A percentile compares a stretch with the other conserved stretches of the same genome.
Evolutionary conservation across 2,888 invertebrate genomes (phyloP).

Genomic region (Thyatira batis): DNA sequence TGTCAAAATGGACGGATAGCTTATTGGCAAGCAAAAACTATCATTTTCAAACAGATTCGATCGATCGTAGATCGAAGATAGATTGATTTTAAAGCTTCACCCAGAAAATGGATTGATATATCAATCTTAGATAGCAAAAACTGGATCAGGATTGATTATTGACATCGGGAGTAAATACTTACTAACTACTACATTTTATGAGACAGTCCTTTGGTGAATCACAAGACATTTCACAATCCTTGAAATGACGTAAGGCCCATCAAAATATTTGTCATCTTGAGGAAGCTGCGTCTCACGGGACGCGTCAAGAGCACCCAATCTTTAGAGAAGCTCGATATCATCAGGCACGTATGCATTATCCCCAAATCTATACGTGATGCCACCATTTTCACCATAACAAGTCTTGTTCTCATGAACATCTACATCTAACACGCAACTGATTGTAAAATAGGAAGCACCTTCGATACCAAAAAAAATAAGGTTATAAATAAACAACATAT

Average conservation of each 20-base stretch:
- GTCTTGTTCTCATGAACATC: slow-evolving; percentile 72
- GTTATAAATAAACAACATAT: not conserved
- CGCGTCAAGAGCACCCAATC: slow-evolving; percentile 49
- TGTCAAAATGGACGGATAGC: no score
- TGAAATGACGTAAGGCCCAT: not conserved
- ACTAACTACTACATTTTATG: no score
- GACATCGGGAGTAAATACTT: no score
- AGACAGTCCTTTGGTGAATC: not conserved
- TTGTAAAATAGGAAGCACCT: not conserved
- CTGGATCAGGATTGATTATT: no score
- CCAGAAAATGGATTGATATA: no score
- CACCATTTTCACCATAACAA: slow-evolving; percentile 68
- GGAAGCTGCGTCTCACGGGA: not conserved
- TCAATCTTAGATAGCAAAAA: no score
- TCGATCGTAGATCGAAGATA: no score
- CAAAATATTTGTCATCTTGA: slow-evolving; percentile 5
- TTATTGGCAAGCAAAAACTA: no score
- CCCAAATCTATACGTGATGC: slow-evolving; percentile 60
- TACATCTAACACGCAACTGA: slow-evolving; percentile 23
- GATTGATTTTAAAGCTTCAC: no score
- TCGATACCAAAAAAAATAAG: not conserved
- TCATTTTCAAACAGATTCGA: no score
- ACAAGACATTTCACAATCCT: not conserved
- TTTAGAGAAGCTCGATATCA: slow-evolving; percentile 49
- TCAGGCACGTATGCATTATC: slow-evolving; percentile 53